Evolutionary conservation across 2,888 invertebrate species (phyloP).

Genomic region (Drosophila macrospina): DNA sequence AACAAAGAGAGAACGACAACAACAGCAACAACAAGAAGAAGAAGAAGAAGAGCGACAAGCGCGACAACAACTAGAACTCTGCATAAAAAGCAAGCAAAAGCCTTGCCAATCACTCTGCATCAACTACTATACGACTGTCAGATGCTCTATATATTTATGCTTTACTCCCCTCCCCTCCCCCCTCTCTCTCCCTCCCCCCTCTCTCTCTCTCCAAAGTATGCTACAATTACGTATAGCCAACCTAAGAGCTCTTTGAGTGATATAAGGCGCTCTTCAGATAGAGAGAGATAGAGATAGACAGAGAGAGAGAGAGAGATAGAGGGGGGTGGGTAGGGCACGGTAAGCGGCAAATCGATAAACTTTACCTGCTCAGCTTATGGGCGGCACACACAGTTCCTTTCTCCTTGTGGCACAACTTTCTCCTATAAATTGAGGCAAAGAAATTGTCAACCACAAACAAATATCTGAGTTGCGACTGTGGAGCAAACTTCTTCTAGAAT

Average conservation of each 20-base stretch:
- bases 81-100: constrained; percentile 11
- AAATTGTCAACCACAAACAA: too few species aligned
- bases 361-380: background rate
- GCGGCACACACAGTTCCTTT: background rate
- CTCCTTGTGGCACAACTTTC: background rate
- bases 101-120: background rate
- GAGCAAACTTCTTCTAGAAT: too few species aligned
- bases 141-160: too few species aligned
- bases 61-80: constrained; percentile 15
- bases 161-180: too few species aligned
- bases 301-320: background rate
- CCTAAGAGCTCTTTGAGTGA: too few species aligned
- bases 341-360: background rate
- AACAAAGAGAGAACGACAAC: constrained; percentile 9
- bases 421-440: too few species aligned
- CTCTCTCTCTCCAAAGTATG: too few species aligned
- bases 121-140: background rate
- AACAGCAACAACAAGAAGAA: constrained; percentile 3
- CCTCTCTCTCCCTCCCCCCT: too few species aligned
- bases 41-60: too few species aligned
- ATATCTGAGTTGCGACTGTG: too few species aligned
- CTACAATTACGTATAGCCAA: background rate
- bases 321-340: too few species aligned
- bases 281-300: background rate
- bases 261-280: too few species aligned